Evolutionary conservation across 2,888 invertebrate species (phyloP), one percentile per base, ranked within the genome.

Genomic region (Drosophila nr. fundita): DNA sequence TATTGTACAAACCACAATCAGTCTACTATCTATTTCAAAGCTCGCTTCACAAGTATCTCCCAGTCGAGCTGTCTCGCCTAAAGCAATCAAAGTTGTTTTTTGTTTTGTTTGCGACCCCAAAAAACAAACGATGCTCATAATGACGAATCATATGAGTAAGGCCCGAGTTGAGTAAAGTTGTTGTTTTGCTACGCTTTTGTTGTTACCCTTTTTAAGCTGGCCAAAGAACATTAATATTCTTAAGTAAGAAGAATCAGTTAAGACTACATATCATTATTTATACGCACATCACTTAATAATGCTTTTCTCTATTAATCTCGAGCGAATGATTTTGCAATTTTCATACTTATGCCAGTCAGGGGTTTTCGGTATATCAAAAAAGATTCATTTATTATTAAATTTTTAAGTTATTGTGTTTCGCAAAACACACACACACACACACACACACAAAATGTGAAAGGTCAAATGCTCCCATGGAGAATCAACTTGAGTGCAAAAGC

Each of bases 121-220:
- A 53, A 53, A 38, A n/a, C 13, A 38, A 38, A 13, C 5, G 24
- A n/a, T 11, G 18, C 4, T 27, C 1, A 54, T 13, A 10, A 29
- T 70, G 77, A 74, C 62, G 77, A 70, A 63, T 73, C 78, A 73
- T 73, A 18, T 49, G 57, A 67, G 48, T 29, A 7, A 10, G 29
- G 45, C n/a, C 42, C 42, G 59, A 34, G 50, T 21, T 60, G 29
- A 24, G 21, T 21, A 15, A 21, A 27, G n/a, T 18, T 55, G 18
- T 50, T 62, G 10, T 54, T 21, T 50, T 49, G 15, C 10, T 30
- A 32, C 32, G 10, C 32, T 63, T 58, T 29, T 42, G 11, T 21
- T 45, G 45, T 18, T 15, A 21, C 32, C 10, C 29, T 7, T 53
- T 21, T 4, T 18, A 11, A 13, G 24, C 34, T 54, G 24, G 15